Conservation (phyloP, 2,113 vertebrate species). For the Nansenia antarctica region DNA sequence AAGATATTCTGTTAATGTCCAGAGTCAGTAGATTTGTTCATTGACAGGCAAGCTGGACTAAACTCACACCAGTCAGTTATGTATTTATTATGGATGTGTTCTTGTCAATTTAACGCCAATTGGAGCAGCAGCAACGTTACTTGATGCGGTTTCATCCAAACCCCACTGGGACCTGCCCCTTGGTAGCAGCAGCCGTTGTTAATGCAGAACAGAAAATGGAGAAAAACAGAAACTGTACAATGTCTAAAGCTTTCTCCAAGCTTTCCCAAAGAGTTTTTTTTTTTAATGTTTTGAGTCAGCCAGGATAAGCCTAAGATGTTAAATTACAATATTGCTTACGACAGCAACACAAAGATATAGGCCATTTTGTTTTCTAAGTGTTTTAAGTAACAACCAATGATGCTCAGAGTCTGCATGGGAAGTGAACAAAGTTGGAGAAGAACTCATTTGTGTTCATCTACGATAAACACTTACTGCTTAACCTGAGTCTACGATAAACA, state of each 20-base stretch:
- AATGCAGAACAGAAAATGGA: constrained; percentile 81
- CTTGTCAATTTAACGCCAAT: too few relatives aligned
- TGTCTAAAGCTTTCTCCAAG: constrained; percentile 89
- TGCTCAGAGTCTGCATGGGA: constrained; percentile 71
- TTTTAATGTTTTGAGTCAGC: constrained; percentile 86
- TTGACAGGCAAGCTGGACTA: background rate
- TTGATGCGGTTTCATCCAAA: constrained; percentile 83
- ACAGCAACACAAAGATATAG: constrained; percentile 95
- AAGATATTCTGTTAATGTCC: too few relatives aligned
- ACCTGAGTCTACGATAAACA: too few relatives aligned
- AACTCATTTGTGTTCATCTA: background rate
- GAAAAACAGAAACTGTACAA: constrained; percentile 81
- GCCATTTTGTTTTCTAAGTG: constrained; percentile 80
- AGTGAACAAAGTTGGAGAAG: constrained; percentile 78
- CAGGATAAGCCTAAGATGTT: constrained; percentile 86
- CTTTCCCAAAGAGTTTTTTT: constrained; percentile 89
- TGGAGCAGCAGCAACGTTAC: constrained; percentile 37
- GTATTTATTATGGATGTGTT: too few relatives aligned
- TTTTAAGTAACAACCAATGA: constrained; percentile 59
- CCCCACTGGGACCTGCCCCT: constrained; percentile 88
- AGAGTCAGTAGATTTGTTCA: background rate
- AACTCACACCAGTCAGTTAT: background rate
- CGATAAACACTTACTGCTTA: background rate
- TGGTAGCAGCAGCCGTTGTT: constrained; percentile 91
- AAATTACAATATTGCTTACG: constrained; percentile 63